A percentile compares a stretch with the other conserved stretches of the same genome.
Evolutionary conservation across 1,140 invertebrate genomes (phyloP).

Genomic region (Zaprionus taronus): DNA sequence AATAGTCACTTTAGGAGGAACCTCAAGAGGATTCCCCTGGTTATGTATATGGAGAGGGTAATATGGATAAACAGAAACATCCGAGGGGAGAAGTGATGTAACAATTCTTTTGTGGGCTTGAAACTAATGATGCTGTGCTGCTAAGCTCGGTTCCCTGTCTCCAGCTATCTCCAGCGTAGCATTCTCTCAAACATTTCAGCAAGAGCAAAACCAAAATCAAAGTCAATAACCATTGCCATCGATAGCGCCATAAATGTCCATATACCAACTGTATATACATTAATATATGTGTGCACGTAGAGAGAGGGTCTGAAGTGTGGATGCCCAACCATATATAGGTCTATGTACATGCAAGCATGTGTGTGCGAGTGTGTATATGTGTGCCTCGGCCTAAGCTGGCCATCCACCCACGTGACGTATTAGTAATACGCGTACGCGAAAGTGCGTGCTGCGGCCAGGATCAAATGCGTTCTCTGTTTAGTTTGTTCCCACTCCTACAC

Average conservation of each 20-base stretch:
- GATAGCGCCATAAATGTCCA: conserved; percentile 69
- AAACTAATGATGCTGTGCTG: conserved; percentile 9
- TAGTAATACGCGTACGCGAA: conserved; percentile 63
- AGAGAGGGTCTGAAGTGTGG: background rate
- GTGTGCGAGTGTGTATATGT: conserved; percentile 24
- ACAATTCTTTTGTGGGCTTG: conserved; percentile 55
- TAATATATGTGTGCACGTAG: background rate
- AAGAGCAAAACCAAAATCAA: conserved; percentile 58
- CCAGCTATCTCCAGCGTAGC: background rate
- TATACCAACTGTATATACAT: conserved; percentile 30
- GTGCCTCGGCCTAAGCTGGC: conserved; percentile 56
- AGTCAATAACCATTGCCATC: conserved; percentile 82
- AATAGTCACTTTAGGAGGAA: too few species aligned
- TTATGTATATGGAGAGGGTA: too few species aligned
- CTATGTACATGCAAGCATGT: background rate
- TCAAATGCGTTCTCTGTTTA: conserved; percentile 68
- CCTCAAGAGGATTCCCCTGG: too few species aligned
- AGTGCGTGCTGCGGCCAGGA: conserved; percentile 55
- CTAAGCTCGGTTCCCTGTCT: background rate
- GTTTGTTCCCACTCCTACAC: conserved; percentile 22
- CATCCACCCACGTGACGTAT: conserved; percentile 57
- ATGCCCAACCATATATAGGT: background rate
- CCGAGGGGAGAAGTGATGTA: background rate
- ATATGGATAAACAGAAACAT: too few species aligned
- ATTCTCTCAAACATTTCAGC: conserved; percentile 41